phyloP scores from a whole-genome alignment of 1,140 invertebrate species.

The Apis laboriosa region DNA sequence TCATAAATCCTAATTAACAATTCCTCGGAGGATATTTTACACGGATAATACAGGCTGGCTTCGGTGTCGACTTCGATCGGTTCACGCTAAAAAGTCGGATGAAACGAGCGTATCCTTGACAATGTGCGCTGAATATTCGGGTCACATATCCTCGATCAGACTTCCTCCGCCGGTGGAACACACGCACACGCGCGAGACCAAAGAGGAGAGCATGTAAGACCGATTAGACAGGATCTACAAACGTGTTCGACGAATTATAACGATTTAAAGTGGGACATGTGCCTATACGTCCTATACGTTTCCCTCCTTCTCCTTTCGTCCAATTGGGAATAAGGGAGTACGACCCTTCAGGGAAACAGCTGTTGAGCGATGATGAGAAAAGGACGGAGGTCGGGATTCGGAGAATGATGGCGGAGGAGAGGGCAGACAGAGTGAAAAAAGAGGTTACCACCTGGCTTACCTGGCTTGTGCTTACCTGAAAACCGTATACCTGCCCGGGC shows the following conservation, averaged over 20 bases:
- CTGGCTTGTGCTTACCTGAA: conserved; percentile 76
- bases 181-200: not conserved
- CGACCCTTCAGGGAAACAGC: conserved; percentile 77
- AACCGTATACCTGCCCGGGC: conserved; percentile 72
- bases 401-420: conserved; percentile 45
- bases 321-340: conserved; percentile 76
- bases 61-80: too few species aligned
- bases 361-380: conserved; percentile 72
- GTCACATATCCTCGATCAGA: conserved; percentile 46
- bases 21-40: not conserved
- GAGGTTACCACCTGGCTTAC: conserved; percentile 79
- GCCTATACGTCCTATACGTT: conserved; percentile 34
- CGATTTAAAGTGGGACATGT: conserved; percentile 74
- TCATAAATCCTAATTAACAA: not conserved
- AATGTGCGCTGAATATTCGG: conserved; percentile 40
- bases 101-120: conserved; percentile 31
- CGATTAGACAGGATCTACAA: conserved; percentile 60
- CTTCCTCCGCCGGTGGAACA: conserved; percentile 40
- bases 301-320: not conserved
- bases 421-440: conserved; percentile 66
- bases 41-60: too few species aligned
- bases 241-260: conserved; percentile 66
- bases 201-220: not conserved
- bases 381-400: conserved; percentile 52
- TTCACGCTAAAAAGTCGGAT: not conserved